phyloP scores from a whole-genome alignment of 2,113 vertebrate species.

The Narcine bancroftii region DNA sequence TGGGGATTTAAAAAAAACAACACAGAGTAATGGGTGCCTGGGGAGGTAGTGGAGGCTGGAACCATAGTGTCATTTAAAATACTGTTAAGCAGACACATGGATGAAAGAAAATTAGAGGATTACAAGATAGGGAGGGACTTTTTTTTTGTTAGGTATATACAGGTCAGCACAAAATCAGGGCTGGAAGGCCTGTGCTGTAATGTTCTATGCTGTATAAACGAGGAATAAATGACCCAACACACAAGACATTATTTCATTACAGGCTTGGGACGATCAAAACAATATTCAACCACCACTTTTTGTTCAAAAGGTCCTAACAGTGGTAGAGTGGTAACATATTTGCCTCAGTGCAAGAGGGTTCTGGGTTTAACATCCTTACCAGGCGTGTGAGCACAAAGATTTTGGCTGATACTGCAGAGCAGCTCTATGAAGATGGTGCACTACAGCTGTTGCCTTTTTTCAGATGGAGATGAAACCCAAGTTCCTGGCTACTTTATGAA shows the following conservation, averaged over 20 bases:
- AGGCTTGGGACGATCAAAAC: background rate
- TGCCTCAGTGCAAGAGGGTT: background rate
- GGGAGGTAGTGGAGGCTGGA: no score
- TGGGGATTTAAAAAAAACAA: no score
- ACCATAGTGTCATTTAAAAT: no score
- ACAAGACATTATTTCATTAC: background rate
- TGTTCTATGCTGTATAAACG: no score
- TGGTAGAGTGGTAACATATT: background rate
- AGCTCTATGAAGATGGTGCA: background rate
- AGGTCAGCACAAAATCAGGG: no score
- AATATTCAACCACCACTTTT: background rate
- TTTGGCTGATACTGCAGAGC: background rate
- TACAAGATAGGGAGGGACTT: no score
- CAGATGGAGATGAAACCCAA: background rate
- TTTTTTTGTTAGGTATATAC: no score
- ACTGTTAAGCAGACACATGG: no score
- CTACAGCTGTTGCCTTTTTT: background rate
- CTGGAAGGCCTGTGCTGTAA: no score
- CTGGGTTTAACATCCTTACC: background rate
- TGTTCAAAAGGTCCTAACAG: no score
- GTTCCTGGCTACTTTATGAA: background rate
- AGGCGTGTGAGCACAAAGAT: background rate
- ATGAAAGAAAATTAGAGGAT: no score
- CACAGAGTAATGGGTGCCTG: no score
- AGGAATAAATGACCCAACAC: background rate